These are phyloP conservation scores for Lasioglossum baleicum DNA, from an alignment of 1,140 invertebrate genomes.

Conservation along the genomic window DNA sequence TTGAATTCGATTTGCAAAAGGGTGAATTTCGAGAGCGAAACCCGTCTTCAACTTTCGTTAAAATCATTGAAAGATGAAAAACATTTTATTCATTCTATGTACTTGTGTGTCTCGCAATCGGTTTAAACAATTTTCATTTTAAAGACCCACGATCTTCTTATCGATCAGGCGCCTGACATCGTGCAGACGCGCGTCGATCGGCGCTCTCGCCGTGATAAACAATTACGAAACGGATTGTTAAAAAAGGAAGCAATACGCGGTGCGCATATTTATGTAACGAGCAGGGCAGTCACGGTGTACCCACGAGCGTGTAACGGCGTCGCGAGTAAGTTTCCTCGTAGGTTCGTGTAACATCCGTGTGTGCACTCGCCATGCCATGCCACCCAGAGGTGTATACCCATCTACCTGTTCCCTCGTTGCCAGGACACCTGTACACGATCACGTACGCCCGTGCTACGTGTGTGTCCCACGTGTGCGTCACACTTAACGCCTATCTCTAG, in stretches of 20 bases:
- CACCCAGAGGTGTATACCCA: neutral
- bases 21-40: no score
- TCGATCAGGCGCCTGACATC: neutral
- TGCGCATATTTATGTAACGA: conserved; percentile 73
- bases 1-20: no score
- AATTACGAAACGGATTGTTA: conserved; percentile 74
- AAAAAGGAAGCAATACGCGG: conserved; percentile 60
- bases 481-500: conserved; percentile 42
- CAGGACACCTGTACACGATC: conserved; percentile 16
- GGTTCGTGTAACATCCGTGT: conserved; percentile 55
- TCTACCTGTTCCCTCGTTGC: neutral
- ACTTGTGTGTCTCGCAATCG: no score
- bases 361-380: neutral
- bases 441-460: conserved; percentile 2
- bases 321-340: conserved; percentile 71
- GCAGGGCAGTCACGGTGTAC: conserved; percentile 35
- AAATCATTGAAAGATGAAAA: no score
- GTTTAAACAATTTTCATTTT: no score
- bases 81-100: no score
- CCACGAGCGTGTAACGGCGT: conserved; percentile 70
- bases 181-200: neutral
- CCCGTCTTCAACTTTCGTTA: no score
- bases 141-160: no score
- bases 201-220: conserved; percentile 57
- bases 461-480: conserved; percentile 35